Conservation (phyloP, 2,113 vertebrate genomes). For the Coturnix japonica region DNA sequence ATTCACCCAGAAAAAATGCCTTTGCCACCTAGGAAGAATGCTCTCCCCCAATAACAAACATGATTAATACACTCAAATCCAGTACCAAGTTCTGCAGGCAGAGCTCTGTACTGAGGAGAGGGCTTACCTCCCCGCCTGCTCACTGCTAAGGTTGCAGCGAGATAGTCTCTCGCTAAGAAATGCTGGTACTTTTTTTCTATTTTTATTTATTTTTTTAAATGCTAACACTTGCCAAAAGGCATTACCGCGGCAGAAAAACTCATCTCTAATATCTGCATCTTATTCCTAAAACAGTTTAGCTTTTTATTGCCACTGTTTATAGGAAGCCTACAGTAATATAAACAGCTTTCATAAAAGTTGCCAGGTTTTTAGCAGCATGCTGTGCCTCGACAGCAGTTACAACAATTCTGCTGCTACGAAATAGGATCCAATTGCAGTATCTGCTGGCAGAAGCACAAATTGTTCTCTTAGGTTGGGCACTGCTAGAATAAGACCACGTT, state of each 20-base stretch:
- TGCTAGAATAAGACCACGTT: conserved; percentile 53
- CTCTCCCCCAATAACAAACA: not conserved
- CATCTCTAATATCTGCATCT: conserved; percentile 72
- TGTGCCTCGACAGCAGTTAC: conserved; percentile 62
- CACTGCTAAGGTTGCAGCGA: not conserved
- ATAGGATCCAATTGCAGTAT: conserved; percentile 68
- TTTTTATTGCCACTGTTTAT: conserved; percentile 72
- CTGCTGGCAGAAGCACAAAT: conserved; percentile 68
- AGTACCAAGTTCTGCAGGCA: not conserved
- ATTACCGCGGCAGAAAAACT: conserved; percentile 49
- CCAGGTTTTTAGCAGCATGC: conserved; percentile 67
- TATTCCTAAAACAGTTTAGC: conserved; percentile 62
- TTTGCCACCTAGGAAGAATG: not conserved
- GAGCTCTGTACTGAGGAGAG: not conserved
- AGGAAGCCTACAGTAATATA: conserved; percentile 65
- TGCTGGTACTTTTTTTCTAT: not conserved
- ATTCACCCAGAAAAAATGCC: not conserved
- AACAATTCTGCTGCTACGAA: conserved; percentile 58
- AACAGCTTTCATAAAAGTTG: conserved; percentile 73
- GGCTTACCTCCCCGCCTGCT: not conserved
- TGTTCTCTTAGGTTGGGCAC: conserved; percentile 56
- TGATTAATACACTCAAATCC: not conserved
- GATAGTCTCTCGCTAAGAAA: not conserved
- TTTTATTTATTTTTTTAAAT: conserved; percentile 48
- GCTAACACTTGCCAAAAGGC: conserved; percentile 51